phyloP scores from a whole-genome alignment of 30 jellyfish, hydroid and myxozoan species.

The Nemopilema nomurai region DNA sequence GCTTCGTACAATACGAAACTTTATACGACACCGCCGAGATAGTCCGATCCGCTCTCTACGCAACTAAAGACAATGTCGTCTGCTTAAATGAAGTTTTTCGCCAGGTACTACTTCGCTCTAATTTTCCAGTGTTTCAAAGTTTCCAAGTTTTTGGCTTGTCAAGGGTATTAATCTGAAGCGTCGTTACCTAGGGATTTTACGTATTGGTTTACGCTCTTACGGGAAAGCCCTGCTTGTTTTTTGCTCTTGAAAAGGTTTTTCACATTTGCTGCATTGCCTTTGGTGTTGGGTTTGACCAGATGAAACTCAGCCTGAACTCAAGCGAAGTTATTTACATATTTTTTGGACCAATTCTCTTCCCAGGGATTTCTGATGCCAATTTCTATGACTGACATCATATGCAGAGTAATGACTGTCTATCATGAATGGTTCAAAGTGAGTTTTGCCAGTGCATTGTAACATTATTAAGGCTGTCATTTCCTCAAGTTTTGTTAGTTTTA shows the following conservation, averaged over 20 bases:
- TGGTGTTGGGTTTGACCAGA: no score
- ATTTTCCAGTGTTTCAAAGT: no score
- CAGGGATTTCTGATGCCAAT: conserved; percentile 94
- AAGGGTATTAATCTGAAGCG: no score
- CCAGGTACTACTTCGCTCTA: conserved; percentile 76
- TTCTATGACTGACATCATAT: conserved; percentile 73
- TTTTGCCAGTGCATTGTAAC: neutral
- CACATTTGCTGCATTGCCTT: no score
- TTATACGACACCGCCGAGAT: conserved; percentile 84
- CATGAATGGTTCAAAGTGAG: conserved; percentile 90
- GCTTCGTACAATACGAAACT: conserved; percentile 44
- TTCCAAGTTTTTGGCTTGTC: no score
- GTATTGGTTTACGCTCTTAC: neutral
- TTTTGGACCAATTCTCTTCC: no score
- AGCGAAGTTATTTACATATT: no score
- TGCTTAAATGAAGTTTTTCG: conserved; percentile 88
- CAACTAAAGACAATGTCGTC: conserved; percentile 81
- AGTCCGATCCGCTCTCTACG: conserved; percentile 77
- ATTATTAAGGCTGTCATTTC: neutral
- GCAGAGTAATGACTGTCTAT: conserved; percentile 75
- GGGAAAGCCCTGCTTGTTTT: no score
- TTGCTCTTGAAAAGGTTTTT: no score
- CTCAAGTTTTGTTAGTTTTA: neutral
- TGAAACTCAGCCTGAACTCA: no score
- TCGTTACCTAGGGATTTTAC: no score